Percentiles rank a stretch among this genome's conserved stretches.
phyloP scores from a whole-genome alignment of 2,113 vertebrate species.

The Caranx ignobilis region DNA sequence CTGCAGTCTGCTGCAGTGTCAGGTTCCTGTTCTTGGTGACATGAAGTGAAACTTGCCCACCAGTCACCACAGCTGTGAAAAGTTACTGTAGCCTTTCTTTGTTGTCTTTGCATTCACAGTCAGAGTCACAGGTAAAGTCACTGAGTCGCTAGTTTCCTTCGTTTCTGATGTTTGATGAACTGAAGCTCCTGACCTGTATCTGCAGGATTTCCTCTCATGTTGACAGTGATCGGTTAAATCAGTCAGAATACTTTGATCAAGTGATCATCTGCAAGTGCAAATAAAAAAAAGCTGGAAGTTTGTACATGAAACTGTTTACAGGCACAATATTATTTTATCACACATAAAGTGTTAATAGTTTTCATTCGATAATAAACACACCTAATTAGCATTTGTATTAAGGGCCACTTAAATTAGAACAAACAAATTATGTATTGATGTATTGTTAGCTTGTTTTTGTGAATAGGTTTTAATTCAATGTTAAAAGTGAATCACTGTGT shows the following conservation, averaged over 20 bases:
- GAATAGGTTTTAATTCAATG: constrained; percentile 20
- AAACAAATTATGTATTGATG: not conserved
- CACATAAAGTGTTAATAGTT: not conserved
- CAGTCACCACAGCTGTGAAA: no score
- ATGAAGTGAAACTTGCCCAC: no score
- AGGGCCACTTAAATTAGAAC: not conserved
- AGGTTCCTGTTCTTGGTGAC: no score
- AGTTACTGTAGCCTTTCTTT: no score
- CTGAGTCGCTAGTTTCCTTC: not conserved
- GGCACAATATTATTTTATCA: constrained; percentile 3
- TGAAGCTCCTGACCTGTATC: not conserved
- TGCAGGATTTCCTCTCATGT: not conserved
- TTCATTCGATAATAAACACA: not conserved
- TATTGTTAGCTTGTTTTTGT: not conserved
- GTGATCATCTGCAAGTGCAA: not conserved
- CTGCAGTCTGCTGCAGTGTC: no score
- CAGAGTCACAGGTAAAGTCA: no score
- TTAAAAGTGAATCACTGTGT: not conserved
- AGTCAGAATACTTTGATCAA: not conserved
- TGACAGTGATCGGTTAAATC: no score
- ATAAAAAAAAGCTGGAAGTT: not conserved
- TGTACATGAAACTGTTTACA: not conserved
- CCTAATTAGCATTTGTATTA: constrained; percentile 20
- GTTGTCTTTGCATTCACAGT: no score
- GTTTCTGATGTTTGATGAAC: not conserved